Evolutionary conservation across 2,888 invertebrate species (phyloP).

Genomic region (Bursaphelenchus okinawaensis): DNA sequence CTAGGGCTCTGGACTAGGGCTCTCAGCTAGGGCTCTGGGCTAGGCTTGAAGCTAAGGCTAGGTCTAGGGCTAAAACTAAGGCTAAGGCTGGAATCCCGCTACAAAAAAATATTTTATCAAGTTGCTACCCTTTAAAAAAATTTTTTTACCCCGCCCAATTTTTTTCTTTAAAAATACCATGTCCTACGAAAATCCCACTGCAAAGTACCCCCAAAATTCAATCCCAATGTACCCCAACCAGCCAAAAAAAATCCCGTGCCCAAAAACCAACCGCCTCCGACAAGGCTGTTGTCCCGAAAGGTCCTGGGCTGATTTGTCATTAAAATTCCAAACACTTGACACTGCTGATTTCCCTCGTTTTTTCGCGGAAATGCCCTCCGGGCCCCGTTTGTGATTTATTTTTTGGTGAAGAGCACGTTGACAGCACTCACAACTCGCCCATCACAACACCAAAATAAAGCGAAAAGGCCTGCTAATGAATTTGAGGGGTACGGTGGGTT

Average conservation of each 20-base stretch:
- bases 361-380: background rate
- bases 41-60: too few relatives aligned
- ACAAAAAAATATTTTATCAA: too few relatives aligned
- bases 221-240: background rate
- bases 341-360: background rate
- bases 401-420: background rate
- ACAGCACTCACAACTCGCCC: background rate
- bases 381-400: background rate
- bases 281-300: background rate
- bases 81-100: too few relatives aligned
- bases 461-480: background rate
- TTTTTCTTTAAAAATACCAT: too few relatives aligned
- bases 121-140: too few relatives aligned
- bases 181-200: too few relatives aligned
- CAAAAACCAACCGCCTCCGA: too few relatives aligned
- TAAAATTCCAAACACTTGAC: background rate
- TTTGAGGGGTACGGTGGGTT: background rate
- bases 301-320: background rate
- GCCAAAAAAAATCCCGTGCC: background rate
- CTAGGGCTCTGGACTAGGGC: too few relatives aligned
- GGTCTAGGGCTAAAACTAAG: too few relatives aligned
- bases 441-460: background rate
- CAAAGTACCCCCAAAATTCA: too few relatives aligned
- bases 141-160: too few relatives aligned
- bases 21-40: too few relatives aligned